Evolutionary conservation across 2,113 vertebrate species (phyloP).

Genomic region (Caretta caretta): DNA sequence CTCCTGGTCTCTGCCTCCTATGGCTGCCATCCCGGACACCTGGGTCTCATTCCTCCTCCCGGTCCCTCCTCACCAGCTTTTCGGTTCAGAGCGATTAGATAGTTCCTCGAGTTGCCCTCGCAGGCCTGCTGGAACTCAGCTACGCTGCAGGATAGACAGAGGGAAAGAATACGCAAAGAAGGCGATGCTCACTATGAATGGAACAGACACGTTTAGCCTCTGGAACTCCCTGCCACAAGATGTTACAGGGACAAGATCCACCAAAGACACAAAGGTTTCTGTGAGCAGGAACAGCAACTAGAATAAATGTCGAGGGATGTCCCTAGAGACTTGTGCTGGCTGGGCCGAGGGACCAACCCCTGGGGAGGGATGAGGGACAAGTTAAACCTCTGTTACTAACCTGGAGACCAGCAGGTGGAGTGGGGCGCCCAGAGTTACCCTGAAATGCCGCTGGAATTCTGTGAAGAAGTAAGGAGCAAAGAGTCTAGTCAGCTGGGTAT

Average conservation of each 20-base stretch:
- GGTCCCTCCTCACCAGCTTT: conserved; percentile 65
- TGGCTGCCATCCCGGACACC: neutral
- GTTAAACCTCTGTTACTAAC: conserved; percentile 38
- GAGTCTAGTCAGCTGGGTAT: neutral
- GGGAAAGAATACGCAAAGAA: neutral
- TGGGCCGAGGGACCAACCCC: neutral
- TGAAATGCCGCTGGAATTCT: conserved; percentile 47
- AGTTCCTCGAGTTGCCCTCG: conserved; percentile 76
- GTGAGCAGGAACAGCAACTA: neutral
- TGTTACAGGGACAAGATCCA: neutral
- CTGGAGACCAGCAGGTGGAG: conserved; percentile 56
- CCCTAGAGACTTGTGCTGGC: neutral
- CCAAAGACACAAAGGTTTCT: neutral
- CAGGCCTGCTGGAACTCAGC: conserved; percentile 81
- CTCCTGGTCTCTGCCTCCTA: no score
- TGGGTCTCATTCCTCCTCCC: neutral
- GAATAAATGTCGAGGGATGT: neutral
- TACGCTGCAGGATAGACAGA: conserved; percentile 65
- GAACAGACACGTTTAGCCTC: neutral
- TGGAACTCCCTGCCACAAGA: neutral
- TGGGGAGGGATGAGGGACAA: neutral
- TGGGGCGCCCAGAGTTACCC: conserved; percentile 63
- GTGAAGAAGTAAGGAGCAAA: conserved; percentile 12
- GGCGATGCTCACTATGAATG: neutral
- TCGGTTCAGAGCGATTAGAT: conserved; percentile 80